A percentile compares a stretch with the other conserved stretches of the same genome.
These are phyloP conservation scores for Linurgus olivaceus DNA, from an alignment of 2,797 vertebrate genomes.

Conservation along the genomic window DNA sequence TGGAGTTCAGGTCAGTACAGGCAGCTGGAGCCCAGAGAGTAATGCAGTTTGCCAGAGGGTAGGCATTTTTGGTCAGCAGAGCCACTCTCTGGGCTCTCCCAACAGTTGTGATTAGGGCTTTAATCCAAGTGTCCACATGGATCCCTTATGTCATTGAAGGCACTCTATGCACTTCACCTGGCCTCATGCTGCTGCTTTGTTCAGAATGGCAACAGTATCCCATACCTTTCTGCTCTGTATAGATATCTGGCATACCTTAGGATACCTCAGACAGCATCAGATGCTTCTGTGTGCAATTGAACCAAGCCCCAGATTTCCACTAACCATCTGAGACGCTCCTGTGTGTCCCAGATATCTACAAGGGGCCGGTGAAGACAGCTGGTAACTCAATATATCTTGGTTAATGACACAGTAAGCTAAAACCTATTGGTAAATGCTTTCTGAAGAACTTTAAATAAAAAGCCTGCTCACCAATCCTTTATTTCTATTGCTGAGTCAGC, in stretches of 20 bases:
- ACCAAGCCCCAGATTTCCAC: neutral
- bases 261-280: neutral
- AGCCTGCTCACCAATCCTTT: neutral
- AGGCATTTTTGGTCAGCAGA: neutral
- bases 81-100: neutral
- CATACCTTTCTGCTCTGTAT: neutral
- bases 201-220: neutral
- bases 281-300: neutral
- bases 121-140: neutral
- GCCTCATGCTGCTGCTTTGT: neutral
- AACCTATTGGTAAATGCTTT: neutral
- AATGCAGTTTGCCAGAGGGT: neutral
- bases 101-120: neutral
- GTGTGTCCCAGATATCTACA: neutral
- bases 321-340: neutral
- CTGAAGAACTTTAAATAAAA: neutral
- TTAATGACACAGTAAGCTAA: neutral
- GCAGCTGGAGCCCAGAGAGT: neutral
- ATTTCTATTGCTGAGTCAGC: neutral
- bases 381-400: neutral
- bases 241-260: neutral
- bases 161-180: neutral
- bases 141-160: neutral
- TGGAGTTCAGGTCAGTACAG: accelerated
- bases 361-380: neutral